Percentiles rank a stretch among this genome's conserved stretches.
phyloP scores from a whole-genome alignment of 1,140 invertebrate species.

The Drosophila subobscura region DNA sequence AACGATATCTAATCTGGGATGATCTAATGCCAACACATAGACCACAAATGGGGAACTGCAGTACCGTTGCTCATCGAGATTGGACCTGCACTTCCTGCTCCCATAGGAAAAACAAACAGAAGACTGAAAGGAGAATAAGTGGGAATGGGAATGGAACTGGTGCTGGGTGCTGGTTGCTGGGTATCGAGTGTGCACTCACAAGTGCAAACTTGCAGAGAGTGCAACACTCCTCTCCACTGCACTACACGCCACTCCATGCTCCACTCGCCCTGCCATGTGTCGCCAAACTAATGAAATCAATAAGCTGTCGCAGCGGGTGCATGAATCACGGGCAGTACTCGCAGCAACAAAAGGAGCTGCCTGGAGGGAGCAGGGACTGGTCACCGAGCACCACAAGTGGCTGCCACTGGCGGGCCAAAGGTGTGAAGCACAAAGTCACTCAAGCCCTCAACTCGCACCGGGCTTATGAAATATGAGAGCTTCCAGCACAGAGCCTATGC shows the following conservation, averaged over 20 bases:
- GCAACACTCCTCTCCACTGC: constrained; percentile 7
- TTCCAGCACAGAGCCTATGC: constrained; percentile 10
- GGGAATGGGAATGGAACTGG: constrained; percentile 1
- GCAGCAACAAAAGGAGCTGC: constrained; percentile 56
- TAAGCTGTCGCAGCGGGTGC: constrained; percentile 58
- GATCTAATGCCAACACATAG: constrained; percentile 17
- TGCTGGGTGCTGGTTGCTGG: constrained; percentile 10
- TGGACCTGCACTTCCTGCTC: constrained; percentile 37
- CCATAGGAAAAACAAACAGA: constrained; percentile 16
- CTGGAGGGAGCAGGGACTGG: constrained; percentile 1
- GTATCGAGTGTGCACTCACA: constrained; percentile 67
- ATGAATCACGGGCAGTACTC: constrained; percentile 63
- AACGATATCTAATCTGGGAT: constrained; percentile 25
- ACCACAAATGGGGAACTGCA: constrained; percentile 16
- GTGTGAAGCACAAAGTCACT: constrained; percentile 79
- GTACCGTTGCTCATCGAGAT: constrained; percentile 36
- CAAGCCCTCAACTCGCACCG: constrained; percentile 54
- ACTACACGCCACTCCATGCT: constrained; percentile 6
- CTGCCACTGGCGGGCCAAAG: constrained; percentile 59
- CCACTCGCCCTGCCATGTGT: constrained; percentile 46
- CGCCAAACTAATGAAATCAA: constrained; percentile 81
- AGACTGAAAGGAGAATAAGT: constrained; percentile 1
- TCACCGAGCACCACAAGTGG: constrained; percentile 50
- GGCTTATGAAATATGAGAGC: constrained; percentile 80
- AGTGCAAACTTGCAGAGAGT: constrained; percentile 63